Evolutionary conservation across 2,113 vertebrate genomes (phyloP).

Genomic region (Platanista minor): DNA sequence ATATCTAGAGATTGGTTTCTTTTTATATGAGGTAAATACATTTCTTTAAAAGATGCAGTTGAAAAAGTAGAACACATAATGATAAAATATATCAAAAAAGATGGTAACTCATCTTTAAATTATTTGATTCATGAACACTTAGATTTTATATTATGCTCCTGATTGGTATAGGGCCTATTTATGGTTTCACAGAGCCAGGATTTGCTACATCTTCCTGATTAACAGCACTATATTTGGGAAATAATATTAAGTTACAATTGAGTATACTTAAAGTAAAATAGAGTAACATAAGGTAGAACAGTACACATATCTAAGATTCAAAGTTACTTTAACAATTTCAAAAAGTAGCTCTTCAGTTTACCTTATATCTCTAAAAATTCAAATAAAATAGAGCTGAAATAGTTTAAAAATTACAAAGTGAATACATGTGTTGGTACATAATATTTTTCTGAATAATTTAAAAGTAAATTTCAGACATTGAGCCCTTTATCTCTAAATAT

Average conservation of each 20-base stretch:
- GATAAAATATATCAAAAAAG: not conserved
- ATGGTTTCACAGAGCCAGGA: not conserved
- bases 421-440: not conserved
- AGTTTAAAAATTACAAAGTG: not conserved
- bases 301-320: not conserved
- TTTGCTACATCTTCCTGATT: not conserved
- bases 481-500: not conserved
- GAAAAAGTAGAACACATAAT: not conserved
- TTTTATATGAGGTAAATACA: not conserved
- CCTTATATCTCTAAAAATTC: not conserved
- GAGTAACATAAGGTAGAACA: not conserved
- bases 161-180: not conserved
- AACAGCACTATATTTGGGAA: not conserved
- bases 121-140: not conserved
- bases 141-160: not conserved
- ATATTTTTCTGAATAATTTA: not conserved
- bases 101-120: not conserved
- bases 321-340: not conserved
- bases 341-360: not conserved
- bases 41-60: not conserved
- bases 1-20: not conserved
- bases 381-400: not conserved
- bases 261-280: not conserved
- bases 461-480: not conserved
- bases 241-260: not conserved